phyloP scores from a whole-genome alignment of 2,888 invertebrate genomes.

The Abrostola tripartita region DNA sequence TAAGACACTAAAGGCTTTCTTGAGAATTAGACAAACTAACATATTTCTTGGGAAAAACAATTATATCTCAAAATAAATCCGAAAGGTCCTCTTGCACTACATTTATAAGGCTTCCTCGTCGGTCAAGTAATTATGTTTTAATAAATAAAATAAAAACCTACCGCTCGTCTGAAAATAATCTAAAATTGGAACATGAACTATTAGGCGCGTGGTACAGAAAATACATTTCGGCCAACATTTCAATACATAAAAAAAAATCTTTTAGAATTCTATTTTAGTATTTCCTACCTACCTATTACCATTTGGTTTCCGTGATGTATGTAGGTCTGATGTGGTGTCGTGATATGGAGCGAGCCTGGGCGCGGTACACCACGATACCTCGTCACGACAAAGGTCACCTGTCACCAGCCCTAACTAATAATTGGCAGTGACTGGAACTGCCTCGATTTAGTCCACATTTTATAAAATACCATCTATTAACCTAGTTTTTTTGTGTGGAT shows the following conservation, averaged over 20 bases:
- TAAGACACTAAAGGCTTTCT: constrained; percentile 14
- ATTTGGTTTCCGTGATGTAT: constrained; percentile 39
- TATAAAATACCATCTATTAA: not conserved
- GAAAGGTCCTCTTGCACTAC: too few species aligned
- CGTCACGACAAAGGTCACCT: constrained; percentile 42
- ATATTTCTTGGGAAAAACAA: not conserved
- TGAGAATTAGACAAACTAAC: not conserved
- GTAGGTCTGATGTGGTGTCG: constrained; percentile 26
- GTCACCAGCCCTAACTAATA: constrained; percentile 18
- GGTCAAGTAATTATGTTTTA: too few species aligned
- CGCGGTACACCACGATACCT: constrained; percentile 19
- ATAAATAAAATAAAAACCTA: too few species aligned
- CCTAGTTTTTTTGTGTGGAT: not conserved
- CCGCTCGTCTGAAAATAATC: too few species aligned
- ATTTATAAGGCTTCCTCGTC: too few species aligned
- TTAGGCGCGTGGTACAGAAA: too few species aligned
- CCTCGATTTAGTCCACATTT: constrained; percentile 34
- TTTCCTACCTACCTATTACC: constrained; percentile 4
- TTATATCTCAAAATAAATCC: too few species aligned
- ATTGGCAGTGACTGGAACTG: constrained; percentile 19
- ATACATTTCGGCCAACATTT: not conserved
- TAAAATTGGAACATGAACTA: too few species aligned
- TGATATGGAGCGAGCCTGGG: constrained; percentile 36
- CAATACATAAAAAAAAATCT: not conserved
- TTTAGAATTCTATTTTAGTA: constrained; percentile 18